Conservation (phyloP, 2,797 vertebrate species). For the Amblyraja radiata region DNA sequence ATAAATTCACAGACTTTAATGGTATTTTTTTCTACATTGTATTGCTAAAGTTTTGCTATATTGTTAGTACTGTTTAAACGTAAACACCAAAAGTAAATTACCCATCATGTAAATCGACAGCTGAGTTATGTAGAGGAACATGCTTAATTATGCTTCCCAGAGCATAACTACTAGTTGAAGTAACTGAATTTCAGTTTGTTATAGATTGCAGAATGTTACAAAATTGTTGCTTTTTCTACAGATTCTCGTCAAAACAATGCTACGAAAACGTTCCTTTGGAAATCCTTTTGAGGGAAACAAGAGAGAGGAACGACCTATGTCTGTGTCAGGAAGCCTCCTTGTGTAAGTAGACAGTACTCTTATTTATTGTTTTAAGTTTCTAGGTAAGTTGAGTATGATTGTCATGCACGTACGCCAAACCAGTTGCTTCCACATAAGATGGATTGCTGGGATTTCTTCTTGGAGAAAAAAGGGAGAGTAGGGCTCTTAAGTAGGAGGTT, state of each 20-base stretch:
- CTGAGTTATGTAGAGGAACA: background rate
- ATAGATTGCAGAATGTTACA: background rate
- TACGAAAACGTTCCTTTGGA: conserved; percentile 92
- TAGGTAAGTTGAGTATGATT: no score
- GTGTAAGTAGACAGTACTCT: conserved; percentile 61
- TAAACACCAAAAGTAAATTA: background rate
- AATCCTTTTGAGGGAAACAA: conserved; percentile 88
- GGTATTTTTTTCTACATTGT: background rate
- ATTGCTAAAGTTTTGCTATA: background rate
- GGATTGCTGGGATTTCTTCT: no score
- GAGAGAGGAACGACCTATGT: conserved; percentile 72
- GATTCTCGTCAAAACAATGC: conserved; percentile 96
- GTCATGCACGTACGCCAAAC: no score
- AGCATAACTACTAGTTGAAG: no score
- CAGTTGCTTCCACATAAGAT: no score
- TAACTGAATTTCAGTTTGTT: no score
- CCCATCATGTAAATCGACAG: background rate
- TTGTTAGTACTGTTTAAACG: background rate
- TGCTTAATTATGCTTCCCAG: background rate
- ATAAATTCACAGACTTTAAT: background rate
- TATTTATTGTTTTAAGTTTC: background rate
- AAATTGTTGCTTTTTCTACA: conserved; percentile 46
- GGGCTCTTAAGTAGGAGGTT: no score
- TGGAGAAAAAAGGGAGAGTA: no score
- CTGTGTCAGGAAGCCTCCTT: conserved; percentile 65